Conservation (phyloP, 2,113 vertebrate species). For the Neoarius graeffei region DNA sequence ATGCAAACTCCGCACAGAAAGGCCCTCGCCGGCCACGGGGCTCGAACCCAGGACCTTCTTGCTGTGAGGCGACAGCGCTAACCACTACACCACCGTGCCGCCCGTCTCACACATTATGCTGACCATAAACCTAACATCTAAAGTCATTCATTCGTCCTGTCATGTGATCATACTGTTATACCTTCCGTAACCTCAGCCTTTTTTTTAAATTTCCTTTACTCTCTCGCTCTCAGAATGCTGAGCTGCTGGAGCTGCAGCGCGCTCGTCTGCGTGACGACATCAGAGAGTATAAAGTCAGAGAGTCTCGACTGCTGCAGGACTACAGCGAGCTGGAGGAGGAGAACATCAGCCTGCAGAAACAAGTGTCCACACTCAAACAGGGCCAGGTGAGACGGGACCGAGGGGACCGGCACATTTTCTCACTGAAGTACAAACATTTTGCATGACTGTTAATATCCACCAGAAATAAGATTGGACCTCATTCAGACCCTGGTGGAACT, state of each 20-base stretch:
- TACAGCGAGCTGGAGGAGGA: constrained; percentile 96
- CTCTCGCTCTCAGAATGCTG: constrained; percentile 79
- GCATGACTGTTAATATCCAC: background rate
- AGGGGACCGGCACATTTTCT: background rate
- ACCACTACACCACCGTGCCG: no score
- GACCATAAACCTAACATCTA: background rate
- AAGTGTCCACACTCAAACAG: constrained; percentile 93
- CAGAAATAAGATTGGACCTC: background rate
- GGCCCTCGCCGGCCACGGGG: no score
- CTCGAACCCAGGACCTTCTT: no score
- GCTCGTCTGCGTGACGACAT: constrained; percentile 91
- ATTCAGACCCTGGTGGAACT: background rate
- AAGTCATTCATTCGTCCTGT: background rate
- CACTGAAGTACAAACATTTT: background rate
- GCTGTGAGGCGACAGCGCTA: no score
- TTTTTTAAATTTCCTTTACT: background rate
- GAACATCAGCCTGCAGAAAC: constrained; percentile 97
- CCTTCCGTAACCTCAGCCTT: background rate
- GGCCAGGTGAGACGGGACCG: constrained; percentile 78
- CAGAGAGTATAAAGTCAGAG: constrained; percentile 93
- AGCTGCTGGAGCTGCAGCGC: constrained; percentile 87
- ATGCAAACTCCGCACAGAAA: no score
- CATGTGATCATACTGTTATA: background rate
- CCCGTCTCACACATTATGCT: background rate
- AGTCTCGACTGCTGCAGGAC: constrained; percentile 92